Conservation (phyloP, 2,888 invertebrate species). For the Scaeva pyrastri region DNA sequence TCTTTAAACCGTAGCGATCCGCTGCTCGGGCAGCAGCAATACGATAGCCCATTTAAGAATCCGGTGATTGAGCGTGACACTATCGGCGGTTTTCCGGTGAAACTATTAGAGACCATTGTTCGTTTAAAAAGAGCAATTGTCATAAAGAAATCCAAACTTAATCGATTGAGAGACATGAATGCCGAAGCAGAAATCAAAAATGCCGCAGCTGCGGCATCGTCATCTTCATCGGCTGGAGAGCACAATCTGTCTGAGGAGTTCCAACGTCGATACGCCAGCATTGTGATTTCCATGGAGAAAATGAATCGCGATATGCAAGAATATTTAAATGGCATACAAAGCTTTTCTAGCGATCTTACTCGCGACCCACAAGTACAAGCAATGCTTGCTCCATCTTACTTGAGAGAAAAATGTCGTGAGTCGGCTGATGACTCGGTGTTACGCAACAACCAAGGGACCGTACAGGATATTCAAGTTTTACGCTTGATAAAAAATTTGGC, state of each 20-base stretch:
- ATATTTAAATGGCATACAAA: slow-evolving; percentile 93
- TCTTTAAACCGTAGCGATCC: slow-evolving; percentile 88
- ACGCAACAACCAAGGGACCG: slow-evolving; percentile 87
- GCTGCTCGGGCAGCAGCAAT: slow-evolving; percentile 85
- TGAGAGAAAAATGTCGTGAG: slow-evolving; percentile 93
- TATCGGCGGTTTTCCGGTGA: slow-evolving; percentile 93
- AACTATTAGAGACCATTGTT: slow-evolving; percentile 93
- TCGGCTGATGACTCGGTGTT: slow-evolving; percentile 93
- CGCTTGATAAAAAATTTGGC: slow-evolving; percentile 94
- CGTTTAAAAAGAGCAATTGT: slow-evolving; percentile 93
- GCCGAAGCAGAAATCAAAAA: slow-evolving; percentile 89
- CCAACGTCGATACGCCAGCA: slow-evolving; percentile 94
- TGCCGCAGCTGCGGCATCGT: slow-evolving; percentile 72
- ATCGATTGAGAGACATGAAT: slow-evolving; percentile 93
- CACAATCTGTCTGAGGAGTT: slow-evolving; percentile 89
- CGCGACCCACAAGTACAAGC: slow-evolving; percentile 94
- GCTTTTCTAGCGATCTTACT: slow-evolving; percentile 92
- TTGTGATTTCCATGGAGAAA: slow-evolving; percentile 94
- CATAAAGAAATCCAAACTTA: slow-evolving; percentile 92
- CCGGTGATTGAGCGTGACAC: slow-evolving; percentile 81
- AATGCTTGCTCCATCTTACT: slow-evolving; percentile 94
- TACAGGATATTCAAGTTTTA: slow-evolving; percentile 87
- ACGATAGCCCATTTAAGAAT: slow-evolving; percentile 84
- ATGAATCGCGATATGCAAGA: slow-evolving; percentile 95
- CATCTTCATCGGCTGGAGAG: slow-evolving; percentile 77